Evolutionary conservation across 2,888 invertebrate genomes (phyloP), one percentile per base, ranked within the genome.

Genomic region (Diadromus collaris): DNA sequence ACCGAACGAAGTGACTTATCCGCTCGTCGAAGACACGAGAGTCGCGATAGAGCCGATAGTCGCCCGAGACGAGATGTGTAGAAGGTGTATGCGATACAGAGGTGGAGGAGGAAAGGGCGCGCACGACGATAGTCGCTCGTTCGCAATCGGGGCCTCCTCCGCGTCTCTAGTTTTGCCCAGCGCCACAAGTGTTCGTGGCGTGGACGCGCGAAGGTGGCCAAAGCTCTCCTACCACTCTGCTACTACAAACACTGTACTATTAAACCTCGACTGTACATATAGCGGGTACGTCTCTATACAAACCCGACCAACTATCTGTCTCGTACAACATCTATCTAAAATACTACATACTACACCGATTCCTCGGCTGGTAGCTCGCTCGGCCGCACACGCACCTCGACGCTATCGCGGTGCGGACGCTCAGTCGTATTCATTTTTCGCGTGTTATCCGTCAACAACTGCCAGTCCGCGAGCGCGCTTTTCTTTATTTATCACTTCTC

Each of bases 171-270:
- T 81, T 80, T 78, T 80, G 81, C 68, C 80, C 82, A 82, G 82
- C 81, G 87, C 88, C 88, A 88, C 88, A 87, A 88, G 88, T 88
- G 88, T 87, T 87, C 87, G 87, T 85, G 87, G 85, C 86, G 86
- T 85, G 85, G 82, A 84, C 84, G 86, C 86, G 87, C 86, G 84
- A 87, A 86, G 83, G 83, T 84, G 82, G 67, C 79, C 78, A 67
- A 67, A 76, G 81, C 78, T 81, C 67, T 71, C 74, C 78, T 76
- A 78, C 81, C 67, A 73, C 29, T 19, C 27, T 46, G 46, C 61
- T 65, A 38, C 19, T n/a, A 19, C 65, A 32, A 34, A 48, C 48
- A 21, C 48, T 65, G 34, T 34, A 27, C 64, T 61, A 38, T 61
- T 24, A 51, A 9, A 19, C 32, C 6, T 34, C 34, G 10, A 32